These are phyloP conservation scores for Marisa cornuarietis DNA, from an alignment of 1,140 invertebrate genomes.

Conservation along the genomic window DNA sequence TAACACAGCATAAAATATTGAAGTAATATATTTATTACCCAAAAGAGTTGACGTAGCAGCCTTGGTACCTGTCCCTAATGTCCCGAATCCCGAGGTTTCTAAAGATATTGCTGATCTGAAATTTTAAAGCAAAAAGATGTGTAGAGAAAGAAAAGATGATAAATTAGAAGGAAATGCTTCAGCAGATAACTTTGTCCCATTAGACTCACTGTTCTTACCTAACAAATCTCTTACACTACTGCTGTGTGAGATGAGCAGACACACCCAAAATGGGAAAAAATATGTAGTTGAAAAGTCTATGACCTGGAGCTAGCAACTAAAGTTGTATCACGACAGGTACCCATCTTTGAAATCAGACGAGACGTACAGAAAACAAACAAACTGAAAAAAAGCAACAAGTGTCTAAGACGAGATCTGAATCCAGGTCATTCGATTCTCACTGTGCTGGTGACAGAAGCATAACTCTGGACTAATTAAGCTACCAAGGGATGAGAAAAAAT, in stretches of 20 bases:
- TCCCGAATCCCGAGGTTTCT: not conserved
- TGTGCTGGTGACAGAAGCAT: no score
- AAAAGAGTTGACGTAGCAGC: constrained; percentile 4
- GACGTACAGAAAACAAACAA: no score
- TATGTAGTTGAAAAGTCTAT: not conserved
- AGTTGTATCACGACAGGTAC: no score
- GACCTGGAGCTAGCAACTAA: not conserved
- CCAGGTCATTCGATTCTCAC: no score
- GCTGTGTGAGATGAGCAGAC: not conserved
- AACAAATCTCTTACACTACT: not conserved
- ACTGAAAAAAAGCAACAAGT: no score
- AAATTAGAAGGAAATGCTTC: not conserved
- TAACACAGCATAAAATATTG: no score
- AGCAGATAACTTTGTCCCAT: not conserved
- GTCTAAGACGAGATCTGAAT: no score
- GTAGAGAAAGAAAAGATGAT: no score
- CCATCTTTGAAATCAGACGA: no score
- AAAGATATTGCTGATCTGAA: constrained; percentile 18
- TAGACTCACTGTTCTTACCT: not conserved
- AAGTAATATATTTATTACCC: not conserved
- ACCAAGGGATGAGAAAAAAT: no score
- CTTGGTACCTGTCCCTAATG: constrained; percentile 1
- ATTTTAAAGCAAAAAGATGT: not conserved
- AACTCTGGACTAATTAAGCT: no score
- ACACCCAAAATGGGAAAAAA: not conserved